phyloP scores from a whole-genome alignment of 2,113 vertebrate genomes.

The Xyrauchen texanus region DNA sequence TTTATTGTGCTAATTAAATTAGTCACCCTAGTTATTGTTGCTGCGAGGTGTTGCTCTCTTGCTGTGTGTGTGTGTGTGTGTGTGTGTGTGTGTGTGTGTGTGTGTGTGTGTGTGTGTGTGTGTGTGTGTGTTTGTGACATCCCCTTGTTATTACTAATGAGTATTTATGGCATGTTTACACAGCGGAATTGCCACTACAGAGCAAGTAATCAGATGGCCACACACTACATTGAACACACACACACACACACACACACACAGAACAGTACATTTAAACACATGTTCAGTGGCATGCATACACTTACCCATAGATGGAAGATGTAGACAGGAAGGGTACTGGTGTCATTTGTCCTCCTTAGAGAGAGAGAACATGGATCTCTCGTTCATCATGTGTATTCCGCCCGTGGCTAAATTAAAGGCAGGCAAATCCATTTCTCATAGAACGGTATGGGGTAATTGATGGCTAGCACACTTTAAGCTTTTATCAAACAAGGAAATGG shows the following conservation, averaged over 20 bases:
- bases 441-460: slow-evolving; percentile 9
- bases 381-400: slow-evolving; percentile 32
- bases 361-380: background rate
- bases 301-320: background rate
- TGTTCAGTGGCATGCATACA: background rate
- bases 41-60: slow-evolving; percentile 5
- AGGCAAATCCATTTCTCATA: slow-evolving; percentile 17
- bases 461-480: slow-evolving; percentile 20
- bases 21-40: slow-evolving; percentile 41
- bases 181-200: slow-evolving; percentile 45
- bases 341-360: slow-evolving; percentile 36
- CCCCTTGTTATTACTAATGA: slow-evolving; percentile 56
- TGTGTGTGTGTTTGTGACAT: slow-evolving; percentile 34
- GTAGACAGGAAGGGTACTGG: slow-evolving; percentile 38
- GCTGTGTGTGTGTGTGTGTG: background rate
- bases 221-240: slow-evolving; percentile 20
- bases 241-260: slow-evolving; percentile 25
- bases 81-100: slow-evolving; percentile 25
- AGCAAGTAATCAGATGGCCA: slow-evolving; percentile 45
- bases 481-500: slow-evolving; percentile 27
- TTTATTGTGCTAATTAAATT: slow-evolving; percentile 50
- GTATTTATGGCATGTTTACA: slow-evolving; percentile 64
- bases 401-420: slow-evolving; percentile 17
- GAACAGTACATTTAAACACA: background rate
- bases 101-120: too few species aligned